These are phyloP conservation scores for Pseudococcus viburni DNA, from an alignment of 2,888 invertebrate genomes.

Conservation along the genomic window DNA sequence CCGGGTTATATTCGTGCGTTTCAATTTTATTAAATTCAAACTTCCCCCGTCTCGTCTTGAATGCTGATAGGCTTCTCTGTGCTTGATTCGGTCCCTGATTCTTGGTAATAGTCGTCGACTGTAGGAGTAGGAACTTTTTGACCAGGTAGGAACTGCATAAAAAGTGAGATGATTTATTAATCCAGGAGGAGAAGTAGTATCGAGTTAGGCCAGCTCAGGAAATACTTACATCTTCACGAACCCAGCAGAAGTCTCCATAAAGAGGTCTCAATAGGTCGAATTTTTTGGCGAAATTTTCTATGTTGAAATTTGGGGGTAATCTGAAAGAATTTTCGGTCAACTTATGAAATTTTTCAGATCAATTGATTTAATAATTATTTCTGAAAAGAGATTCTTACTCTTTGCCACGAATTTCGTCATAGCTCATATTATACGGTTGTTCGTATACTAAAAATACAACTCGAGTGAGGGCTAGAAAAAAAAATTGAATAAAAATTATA, in stretches of 20 bases:
- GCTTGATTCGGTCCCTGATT: not conserved
- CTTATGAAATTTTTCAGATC: no score
- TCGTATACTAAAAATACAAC: constrained; percentile 81
- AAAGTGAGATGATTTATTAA: not conserved
- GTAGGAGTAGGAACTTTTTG: constrained; percentile 31
- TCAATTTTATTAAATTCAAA: not conserved
- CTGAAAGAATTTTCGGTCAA: not conserved
- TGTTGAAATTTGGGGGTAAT: not conserved
- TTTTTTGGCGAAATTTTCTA: constrained; percentile 20
- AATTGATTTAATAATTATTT: not conserved
- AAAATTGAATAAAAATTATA: no score
- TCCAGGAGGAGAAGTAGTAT: not conserved
- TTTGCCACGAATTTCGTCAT: constrained; percentile 72
- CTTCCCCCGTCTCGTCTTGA: not conserved
- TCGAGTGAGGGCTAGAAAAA: not conserved
- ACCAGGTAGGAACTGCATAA: not conserved
- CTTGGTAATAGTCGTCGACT: not conserved
- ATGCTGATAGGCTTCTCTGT: not conserved
- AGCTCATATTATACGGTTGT: constrained; percentile 76
- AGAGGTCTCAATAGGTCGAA: not conserved
- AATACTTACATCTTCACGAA: constrained; percentile 3
- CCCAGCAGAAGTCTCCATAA: not conserved
- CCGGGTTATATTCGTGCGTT: not conserved
- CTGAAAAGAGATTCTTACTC: not conserved
- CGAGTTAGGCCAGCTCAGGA: not conserved